Evolutionary conservation across 2,113 vertebrate genomes (phyloP).

Genomic region (Oryzias curvinotus): DNA sequence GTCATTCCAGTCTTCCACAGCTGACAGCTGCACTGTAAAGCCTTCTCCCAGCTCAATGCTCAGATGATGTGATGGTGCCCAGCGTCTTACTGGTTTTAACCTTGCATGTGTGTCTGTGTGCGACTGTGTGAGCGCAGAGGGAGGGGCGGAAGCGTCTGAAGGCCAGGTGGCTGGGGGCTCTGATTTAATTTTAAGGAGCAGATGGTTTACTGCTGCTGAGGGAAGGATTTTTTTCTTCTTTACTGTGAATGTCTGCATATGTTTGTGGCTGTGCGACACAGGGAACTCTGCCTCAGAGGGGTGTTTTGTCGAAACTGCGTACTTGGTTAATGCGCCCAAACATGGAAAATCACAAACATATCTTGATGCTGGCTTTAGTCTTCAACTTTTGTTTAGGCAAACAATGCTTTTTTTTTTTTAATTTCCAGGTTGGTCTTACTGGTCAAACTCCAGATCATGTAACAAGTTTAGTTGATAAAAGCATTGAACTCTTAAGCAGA

Average conservation of each 20-base stretch:
- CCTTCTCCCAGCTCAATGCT: slow-evolving; percentile 48
- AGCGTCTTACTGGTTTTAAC: slow-evolving; percentile 12
- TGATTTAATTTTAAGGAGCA: slow-evolving; percentile 71
- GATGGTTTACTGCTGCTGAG: slow-evolving; percentile 68
- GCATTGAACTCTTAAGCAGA: too few relatives aligned
- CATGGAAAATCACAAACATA: too few relatives aligned
- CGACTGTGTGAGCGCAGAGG: background rate
- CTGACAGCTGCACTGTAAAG: slow-evolving; percentile 72
- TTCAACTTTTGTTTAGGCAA: too few relatives aligned
- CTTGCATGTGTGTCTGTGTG: slow-evolving; percentile 1
- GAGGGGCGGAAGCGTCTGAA: slow-evolving; percentile 26
- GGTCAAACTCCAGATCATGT: too few relatives aligned
- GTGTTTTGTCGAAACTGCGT: slow-evolving; percentile 13
- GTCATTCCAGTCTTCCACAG: slow-evolving; percentile 16
- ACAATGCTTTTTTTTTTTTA: too few relatives aligned
- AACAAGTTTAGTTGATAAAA: too few relatives aligned
- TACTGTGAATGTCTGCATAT: slow-evolving; percentile 14
- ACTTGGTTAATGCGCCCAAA: background rate
- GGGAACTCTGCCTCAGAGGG: background rate
- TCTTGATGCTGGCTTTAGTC: too few relatives aligned
- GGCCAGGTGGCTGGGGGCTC: slow-evolving; percentile 49
- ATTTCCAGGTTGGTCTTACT: too few relatives aligned
- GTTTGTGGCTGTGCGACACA: slow-evolving; percentile 24
- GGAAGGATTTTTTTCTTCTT: too few relatives aligned
- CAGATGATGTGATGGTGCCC: slow-evolving; percentile 61